Percentiles rank a stretch among this genome's conserved stretches.
These are phyloP conservation scores for Emydocephalus ijimae DNA, from an alignment of 2,113 vertebrate species.

Conservation along the genomic window DNA sequence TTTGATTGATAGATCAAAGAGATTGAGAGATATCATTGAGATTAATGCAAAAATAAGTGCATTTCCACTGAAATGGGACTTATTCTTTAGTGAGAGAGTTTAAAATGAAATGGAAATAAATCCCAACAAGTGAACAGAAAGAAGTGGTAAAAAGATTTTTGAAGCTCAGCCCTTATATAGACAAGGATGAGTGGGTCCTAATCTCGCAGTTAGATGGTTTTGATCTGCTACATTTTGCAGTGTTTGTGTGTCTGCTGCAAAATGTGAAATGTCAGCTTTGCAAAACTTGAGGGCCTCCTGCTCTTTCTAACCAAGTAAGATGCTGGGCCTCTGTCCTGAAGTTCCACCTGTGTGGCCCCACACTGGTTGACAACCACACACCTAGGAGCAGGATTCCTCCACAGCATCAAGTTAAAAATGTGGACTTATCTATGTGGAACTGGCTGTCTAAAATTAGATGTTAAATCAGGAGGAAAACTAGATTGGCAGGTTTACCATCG, in stretches of 20 bases:
- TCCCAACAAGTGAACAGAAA: background rate
- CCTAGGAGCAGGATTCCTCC: background rate
- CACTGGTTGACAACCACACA: background rate
- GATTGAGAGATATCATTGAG: background rate
- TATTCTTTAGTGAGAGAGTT: background rate
- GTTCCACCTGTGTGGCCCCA: too few species aligned
- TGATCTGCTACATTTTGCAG: background rate
- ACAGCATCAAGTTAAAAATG: background rate
- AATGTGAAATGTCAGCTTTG: background rate
- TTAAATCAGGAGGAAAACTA: background rate
- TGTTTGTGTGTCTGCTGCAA: background rate
- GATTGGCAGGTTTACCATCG: background rate
- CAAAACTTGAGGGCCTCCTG: background rate
- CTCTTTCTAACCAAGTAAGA: too few species aligned
- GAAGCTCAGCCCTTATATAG: background rate
- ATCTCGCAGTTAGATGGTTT: background rate
- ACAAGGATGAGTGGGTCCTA: background rate
- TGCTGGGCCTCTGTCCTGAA: too few species aligned
- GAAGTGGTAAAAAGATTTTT: background rate
- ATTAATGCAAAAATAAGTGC: background rate
- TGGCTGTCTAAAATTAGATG: background rate
- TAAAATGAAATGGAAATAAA: background rate
- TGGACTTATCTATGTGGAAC: background rate
- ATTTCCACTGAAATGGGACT: background rate
- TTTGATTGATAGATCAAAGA: too few species aligned